phyloP scores from a whole-genome alignment of 2,113 vertebrate species.

The Pipra filicauda region DNA sequence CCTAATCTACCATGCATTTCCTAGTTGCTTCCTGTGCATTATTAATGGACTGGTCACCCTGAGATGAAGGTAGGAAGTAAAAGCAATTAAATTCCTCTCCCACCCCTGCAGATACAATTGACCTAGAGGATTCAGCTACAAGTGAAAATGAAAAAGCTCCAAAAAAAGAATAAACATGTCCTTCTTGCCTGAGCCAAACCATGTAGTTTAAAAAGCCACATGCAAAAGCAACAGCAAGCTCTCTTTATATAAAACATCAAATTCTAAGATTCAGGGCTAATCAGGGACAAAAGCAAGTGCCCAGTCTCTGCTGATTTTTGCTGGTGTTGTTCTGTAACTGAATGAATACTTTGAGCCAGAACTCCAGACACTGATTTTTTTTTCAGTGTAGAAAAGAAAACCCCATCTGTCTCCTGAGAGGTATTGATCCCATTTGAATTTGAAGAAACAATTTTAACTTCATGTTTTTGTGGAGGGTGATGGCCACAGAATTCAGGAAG shows the following conservation, averaged over 20 bases:
- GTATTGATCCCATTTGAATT: constrained; percentile 61
- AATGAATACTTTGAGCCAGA: constrained; percentile 30
- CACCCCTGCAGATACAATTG: constrained; percentile 68
- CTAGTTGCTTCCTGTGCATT: constrained; percentile 68
- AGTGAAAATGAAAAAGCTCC: constrained; percentile 49
- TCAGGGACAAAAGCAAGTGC: constrained; percentile 22
- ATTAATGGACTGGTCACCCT: constrained; percentile 71
- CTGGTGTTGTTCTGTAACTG: constrained; percentile 5
- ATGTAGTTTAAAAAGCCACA: not conserved
- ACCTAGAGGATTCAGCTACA: constrained; percentile 63
- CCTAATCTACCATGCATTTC: constrained; percentile 69
- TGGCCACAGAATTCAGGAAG: not conserved
- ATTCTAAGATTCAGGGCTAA: constrained; percentile 16
- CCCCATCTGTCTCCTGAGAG: constrained; percentile 42
- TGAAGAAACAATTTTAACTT: constrained; percentile 55
- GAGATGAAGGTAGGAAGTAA: constrained; percentile 70
- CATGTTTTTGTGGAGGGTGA: constrained; percentile 26
- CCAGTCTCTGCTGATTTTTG: not conserved
- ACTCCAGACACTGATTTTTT: constrained; percentile 36
- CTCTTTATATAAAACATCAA: not conserved
- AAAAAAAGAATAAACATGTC: constrained; percentile 35
- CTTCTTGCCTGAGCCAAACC: not conserved
- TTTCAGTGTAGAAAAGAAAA: constrained; percentile 43
- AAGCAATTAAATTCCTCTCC: constrained; percentile 70
- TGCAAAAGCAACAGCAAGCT: not conserved